Conservation (phyloP, 2,888 invertebrate genomes). For the Scaptomyza cyrtandrae region DNA sequence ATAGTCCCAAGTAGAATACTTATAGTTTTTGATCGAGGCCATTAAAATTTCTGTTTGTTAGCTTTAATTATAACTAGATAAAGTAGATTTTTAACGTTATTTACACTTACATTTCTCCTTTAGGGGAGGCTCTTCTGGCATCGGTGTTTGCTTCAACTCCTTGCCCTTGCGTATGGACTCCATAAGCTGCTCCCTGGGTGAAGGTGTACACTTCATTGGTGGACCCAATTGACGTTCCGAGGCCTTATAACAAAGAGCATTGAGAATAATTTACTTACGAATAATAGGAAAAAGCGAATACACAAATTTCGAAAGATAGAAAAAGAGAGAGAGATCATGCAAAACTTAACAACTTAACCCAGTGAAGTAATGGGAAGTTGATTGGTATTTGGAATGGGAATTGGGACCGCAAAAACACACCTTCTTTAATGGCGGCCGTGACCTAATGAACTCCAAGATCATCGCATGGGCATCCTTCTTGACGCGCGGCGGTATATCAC, state of each 20-base stretch:
- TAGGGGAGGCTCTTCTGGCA: constrained; percentile 84
- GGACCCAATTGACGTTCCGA: constrained; percentile 93
- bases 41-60: background rate
- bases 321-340: constrained; percentile 3
- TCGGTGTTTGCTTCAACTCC: constrained; percentile 87
- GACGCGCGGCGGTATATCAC: constrained; percentile 91
- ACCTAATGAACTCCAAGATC: constrained; percentile 98
- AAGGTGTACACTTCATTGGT: constrained; percentile 89
- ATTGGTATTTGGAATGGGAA: constrained; percentile 3
- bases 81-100: background rate
- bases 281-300: background rate
- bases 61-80: background rate
- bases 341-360: background rate
- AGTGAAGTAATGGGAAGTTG: background rate
- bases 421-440: constrained; percentile 96
- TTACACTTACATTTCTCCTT: constrained; percentile 86
- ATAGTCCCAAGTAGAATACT: constrained; percentile 2
- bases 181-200: constrained; percentile 93
- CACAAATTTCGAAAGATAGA: background rate
- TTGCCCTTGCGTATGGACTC: constrained; percentile 93
- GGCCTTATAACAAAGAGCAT: constrained; percentile 85
- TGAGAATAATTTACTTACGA: background rate
- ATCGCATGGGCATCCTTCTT: constrained; percentile 98
- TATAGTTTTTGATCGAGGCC: background rate
- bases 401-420: constrained; percentile 85